Evolutionary conservation across 1,140 invertebrate species (phyloP), one percentile per base, ranked within the genome.

Genomic region (Nixonia krombeini): DNA sequence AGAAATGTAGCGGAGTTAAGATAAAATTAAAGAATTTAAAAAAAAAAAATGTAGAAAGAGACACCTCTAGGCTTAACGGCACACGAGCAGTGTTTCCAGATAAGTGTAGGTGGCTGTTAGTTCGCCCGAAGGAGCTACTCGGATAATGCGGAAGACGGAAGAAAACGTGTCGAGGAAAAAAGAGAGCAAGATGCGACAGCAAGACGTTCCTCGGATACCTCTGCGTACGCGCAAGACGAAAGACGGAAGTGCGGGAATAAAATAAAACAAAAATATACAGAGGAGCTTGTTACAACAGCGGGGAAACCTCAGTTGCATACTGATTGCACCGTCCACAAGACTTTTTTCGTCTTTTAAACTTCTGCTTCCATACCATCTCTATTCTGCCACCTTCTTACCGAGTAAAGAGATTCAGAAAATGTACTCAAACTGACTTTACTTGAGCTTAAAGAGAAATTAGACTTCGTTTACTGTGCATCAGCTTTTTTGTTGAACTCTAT

Each of bases 211-310:
- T n/a, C 44, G 40, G 47, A 64, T 53, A 35, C 46, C 45, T 51
- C 41, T 52, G 57, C 25, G 21, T 29, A 56, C 17, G 58, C 49
- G 50, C n/a, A 33, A 37, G 33, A 57, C 12, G 56, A 46, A 28
- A 18, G 40, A 53, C 31, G 55, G 29, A 18, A 13, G 15, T 15
- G 26, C 29, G 8, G 21, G 45, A 28, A 21, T 21, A 50, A 67
- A 51, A 61, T 55, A 67, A 67, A 59, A 61, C 38, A 55, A 59
- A 61, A 59, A 29, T 57, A 41, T 49, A 51, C 33, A 21, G 21
- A 37, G 46, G 52, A 56, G 49, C 56, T 67, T 59, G 64, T 67
- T 67, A 67, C 64, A 55, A 44, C 37, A 58, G 41, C 26, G 16
- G 23, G 28, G 46, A 41, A 66, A 55, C 56, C 50, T 18, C 50